These are phyloP conservation scores for Pomatorhinus ruficollis DNA, from an alignment of 2,113 vertebrate genomes.

Conservation along the genomic window DNA sequence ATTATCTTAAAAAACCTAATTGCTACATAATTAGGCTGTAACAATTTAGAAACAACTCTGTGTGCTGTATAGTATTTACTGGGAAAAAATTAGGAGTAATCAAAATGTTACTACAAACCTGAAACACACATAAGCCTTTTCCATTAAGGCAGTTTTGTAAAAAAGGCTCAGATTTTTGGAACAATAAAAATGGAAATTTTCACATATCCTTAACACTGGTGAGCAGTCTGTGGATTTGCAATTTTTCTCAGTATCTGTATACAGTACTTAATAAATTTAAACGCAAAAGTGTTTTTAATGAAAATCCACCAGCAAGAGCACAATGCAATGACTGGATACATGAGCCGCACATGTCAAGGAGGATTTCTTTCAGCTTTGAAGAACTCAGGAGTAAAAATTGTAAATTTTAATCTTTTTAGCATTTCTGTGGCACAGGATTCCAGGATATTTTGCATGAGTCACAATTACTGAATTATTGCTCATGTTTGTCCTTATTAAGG, in stretches of 20 bases:
- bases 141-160: not conserved
- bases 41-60: not conserved
- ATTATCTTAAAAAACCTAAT: not conserved
- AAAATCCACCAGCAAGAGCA: not conserved
- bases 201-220: not conserved
- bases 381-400: not conserved
- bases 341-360: not conserved
- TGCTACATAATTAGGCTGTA: not conserved
- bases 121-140: not conserved
- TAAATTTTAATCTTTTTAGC: not conserved
- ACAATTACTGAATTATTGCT: not conserved
- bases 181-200: not conserved
- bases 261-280: not conserved
- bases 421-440: not conserved
- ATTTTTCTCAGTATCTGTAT: not conserved
- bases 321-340: not conserved
- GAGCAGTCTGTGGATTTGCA: not conserved
- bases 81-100: not conserved
- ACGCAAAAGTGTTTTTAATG: not conserved
- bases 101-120: not conserved
- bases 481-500: not conserved
- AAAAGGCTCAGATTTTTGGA: not conserved
- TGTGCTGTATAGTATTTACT: not conserved
- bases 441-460: not conserved
- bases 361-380: not conserved